Conservation (phyloP, 2,888 invertebrate genomes). For the Brachylomia viminalis region DNA sequence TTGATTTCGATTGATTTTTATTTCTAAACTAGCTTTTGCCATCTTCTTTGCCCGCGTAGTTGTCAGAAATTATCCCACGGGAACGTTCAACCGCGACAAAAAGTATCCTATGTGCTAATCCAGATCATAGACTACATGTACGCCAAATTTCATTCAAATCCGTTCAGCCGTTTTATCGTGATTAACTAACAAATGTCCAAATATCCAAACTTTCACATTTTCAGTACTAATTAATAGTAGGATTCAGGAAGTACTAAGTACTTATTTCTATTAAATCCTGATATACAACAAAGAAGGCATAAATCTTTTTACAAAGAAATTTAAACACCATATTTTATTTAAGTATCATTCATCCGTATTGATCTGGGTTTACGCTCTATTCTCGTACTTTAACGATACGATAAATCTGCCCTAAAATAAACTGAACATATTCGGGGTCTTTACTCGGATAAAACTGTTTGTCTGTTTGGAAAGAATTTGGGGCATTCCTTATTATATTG, state of each 20-base stretch:
- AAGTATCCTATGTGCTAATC: no score
- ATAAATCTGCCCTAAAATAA: slow-evolving; percentile 55
- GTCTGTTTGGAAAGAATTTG: slow-evolving; percentile 19
- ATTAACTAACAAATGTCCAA: no score
- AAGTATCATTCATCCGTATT: slow-evolving; percentile 22
- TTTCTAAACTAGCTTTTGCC: background rate
- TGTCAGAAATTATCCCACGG: no score
- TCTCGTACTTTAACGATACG: slow-evolving; percentile 51
- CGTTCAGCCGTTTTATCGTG: no score
- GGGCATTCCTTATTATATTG: slow-evolving; percentile 31
- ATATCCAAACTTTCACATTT: no score
- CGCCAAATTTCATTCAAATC: no score
- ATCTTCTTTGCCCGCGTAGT: no score
- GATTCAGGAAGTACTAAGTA: no score
- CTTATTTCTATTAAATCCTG: no score
- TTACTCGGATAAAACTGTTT: slow-evolving; percentile 49
- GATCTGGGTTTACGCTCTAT: slow-evolving; percentile 49
- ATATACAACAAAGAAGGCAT: background rate
- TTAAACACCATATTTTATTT: slow-evolving; percentile 34
- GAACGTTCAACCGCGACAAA: no score
- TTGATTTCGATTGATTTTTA: background rate
- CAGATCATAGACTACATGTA: no score
- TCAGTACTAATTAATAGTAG: no score
- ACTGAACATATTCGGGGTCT: slow-evolving; percentile 33
- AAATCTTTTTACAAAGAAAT: slow-evolving; percentile 30